These are phyloP conservation scores for Lordiphosa andalusiaca DNA, from an alignment of 2,888 invertebrate genomes.

Conservation along the genomic window DNA sequence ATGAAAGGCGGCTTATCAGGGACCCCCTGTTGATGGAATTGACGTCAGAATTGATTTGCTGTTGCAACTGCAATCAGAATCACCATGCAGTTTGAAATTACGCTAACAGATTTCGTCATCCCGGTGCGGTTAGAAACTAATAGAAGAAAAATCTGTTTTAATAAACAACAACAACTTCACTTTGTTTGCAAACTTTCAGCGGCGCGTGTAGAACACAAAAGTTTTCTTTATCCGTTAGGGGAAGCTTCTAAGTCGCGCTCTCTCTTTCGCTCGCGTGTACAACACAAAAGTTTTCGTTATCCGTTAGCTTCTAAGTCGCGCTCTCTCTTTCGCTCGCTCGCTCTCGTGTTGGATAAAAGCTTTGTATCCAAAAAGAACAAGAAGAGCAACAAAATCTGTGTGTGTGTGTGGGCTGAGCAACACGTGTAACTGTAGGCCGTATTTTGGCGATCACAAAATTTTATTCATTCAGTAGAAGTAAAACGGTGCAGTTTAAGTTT, in stretches of 20 bases:
- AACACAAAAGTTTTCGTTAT: not conserved
- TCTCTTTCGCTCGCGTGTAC: constrained; percentile 17
- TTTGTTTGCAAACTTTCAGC: constrained; percentile 17
- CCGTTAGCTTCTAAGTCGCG: constrained; percentile 40
- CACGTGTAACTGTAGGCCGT: constrained; percentile 39
- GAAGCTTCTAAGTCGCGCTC: constrained; percentile 39
- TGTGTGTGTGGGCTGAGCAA: constrained; percentile 1
- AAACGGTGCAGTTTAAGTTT: constrained; percentile 19
- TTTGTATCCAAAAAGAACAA: constrained; percentile 31
- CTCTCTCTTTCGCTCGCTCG: constrained; percentile 22
- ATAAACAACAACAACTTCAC: not conserved
- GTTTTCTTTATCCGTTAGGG: constrained; percentile 4
- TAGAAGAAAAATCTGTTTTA: constrained; percentile 3
- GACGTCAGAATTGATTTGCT: constrained; percentile 48
- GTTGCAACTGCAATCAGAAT: constrained; percentile 14
- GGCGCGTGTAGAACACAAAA: constrained; percentile 8
- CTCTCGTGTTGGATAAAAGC: constrained; percentile 37
- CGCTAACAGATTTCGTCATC: constrained; percentile 57
- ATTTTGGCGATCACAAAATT: not conserved
- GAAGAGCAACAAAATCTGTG: no score
- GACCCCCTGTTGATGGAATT: constrained; percentile 46
- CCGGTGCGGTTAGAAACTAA: constrained; percentile 24
- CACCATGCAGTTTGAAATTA: constrained; percentile 36
- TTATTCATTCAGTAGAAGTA: constrained; percentile 3
- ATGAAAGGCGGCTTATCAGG: constrained; percentile 43